phyloP scores from a whole-genome alignment of 1,140 invertebrate species.

The Drosophila punjabiensis region DNA sequence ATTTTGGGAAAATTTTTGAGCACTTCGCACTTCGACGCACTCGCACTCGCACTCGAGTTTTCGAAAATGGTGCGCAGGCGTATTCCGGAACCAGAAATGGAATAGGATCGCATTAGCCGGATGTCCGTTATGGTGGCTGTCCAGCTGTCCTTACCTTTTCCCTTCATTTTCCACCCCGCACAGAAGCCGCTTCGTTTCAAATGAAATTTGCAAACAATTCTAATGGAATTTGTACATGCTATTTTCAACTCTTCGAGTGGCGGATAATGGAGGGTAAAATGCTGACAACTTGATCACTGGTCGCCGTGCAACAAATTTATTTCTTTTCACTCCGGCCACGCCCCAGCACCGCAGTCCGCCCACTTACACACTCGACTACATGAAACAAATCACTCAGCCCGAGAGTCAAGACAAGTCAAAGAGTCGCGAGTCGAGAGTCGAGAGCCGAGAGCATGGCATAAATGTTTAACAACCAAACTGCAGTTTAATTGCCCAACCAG shows the following conservation, averaged over 20 bases:
- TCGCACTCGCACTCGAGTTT: slow-evolving; percentile 63
- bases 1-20: slow-evolving; percentile 40
- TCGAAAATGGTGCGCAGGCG: slow-evolving; percentile 60
- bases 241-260: slow-evolving; percentile 58
- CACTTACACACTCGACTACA: slow-evolving; percentile 18
- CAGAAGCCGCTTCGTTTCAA: slow-evolving; percentile 17
- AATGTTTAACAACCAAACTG: slow-evolving; percentile 77
- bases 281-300: slow-evolving; percentile 67
- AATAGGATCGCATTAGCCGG: slow-evolving; percentile 70
- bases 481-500: slow-evolving; percentile 74
- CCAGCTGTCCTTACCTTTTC: neutral
- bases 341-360: slow-evolving; percentile 33
- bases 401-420: slow-evolving; percentile 50
- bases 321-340: slow-evolving; percentile 35
- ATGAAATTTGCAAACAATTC: slow-evolving; percentile 77
- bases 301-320: slow-evolving; percentile 50
- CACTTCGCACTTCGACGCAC: slow-evolving; percentile 33
- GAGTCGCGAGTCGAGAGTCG: slow-evolving; percentile 21
- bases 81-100: slow-evolving; percentile 30
- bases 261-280: slow-evolving; percentile 13
- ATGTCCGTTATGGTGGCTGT: slow-evolving; percentile 71
- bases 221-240: slow-evolving; percentile 72
- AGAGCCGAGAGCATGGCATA: slow-evolving; percentile 53
- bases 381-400: slow-evolving; percentile 71
- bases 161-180: slow-evolving; percentile 10